Base-by-base conservation (phyloP, 2,113 vertebrate genomes). In the Perca flavescens region DNA sequence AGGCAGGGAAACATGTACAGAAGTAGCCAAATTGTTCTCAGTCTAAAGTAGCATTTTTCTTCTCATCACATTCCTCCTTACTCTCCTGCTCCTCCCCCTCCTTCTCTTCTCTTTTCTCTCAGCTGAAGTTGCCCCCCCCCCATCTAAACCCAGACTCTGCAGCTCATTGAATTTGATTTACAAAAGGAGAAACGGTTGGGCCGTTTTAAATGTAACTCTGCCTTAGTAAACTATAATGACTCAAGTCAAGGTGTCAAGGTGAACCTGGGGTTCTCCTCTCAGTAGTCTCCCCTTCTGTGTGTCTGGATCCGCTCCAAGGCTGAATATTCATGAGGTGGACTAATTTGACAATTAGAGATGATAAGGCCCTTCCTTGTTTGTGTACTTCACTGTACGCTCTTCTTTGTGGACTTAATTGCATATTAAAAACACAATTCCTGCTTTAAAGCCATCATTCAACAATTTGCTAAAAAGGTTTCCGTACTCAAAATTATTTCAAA, bases 241-340 rank as follows among this genome's bases (percentile, higher is more conserved):
- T n/a, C 34, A 34, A 34, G 71, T 83, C 66, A 70, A 88, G 86
- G 76, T 88, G 49, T 83, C 66, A 65, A 88, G 86, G 76, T 88
- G 49, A 85, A 58, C 11, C 9, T 34, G 69, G 60, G 64, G 21
- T 6, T 77, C 69, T 62, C 64, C 21, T 58, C 66, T 61, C 46
- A 19, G 58, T 11, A 6, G 21, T 46, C 46, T 15, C 75, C 13
- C 63, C 52, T 28, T 0, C 84, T 56, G 19, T 57, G 53, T 16
- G 50, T 54, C 56, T 84, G 78, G 73, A 54, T 56, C 34, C 3
- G 14, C n/a, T 75, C 60, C 71, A 58, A 17, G 10, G 0, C 54
- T 87, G 47, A 13, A 68, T 85, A 80, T 88, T 86, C 79, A 83
- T 80, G 72, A 82, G 66, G 8, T 8, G 17, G 13, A 40, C 66